These are phyloP conservation scores for Oryzias celebensis DNA, from an alignment of 2,113 vertebrate genomes.

Conservation along the genomic window DNA sequence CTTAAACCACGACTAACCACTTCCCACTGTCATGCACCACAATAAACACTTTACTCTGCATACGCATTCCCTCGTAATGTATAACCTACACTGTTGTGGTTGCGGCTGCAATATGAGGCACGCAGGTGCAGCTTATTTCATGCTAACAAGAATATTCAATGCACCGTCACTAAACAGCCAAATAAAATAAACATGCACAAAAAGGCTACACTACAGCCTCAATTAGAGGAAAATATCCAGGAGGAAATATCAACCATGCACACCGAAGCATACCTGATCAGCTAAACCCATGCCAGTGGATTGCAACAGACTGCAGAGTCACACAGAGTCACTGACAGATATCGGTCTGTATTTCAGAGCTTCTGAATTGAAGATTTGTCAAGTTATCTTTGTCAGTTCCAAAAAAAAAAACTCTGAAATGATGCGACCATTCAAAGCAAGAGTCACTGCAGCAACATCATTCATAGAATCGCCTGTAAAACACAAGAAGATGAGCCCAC, in stretches of 20 bases:
- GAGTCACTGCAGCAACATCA: slow-evolving; percentile 34
- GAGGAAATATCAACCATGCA: slow-evolving; percentile 57
- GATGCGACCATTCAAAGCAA: slow-evolving; percentile 39
- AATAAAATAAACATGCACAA: slow-evolving; percentile 60
- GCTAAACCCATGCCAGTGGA: slow-evolving; percentile 57
- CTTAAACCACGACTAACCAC: slow-evolving; percentile 1
- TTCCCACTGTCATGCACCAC: slow-evolving; percentile 49
- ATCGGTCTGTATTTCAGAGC: slow-evolving; percentile 62
- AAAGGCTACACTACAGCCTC: slow-evolving; percentile 13
- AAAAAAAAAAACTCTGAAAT: slow-evolving; percentile 67
- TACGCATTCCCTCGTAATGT: slow-evolving; percentile 12
- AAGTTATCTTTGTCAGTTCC: neutral
- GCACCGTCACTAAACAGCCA: slow-evolving; percentile 40
- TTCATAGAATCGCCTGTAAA: slow-evolving; percentile 47
- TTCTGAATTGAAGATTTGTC: slow-evolving; percentile 34
- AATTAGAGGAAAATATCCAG: neutral
- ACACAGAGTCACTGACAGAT: slow-evolving; percentile 24
- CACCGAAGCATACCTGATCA: slow-evolving; percentile 9
- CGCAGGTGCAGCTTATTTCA: slow-evolving; percentile 42
- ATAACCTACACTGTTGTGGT: slow-evolving; percentile 9
- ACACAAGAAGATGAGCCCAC: slow-evolving; percentile 34
- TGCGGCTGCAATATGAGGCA: slow-evolving; percentile 19
- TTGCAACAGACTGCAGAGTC: slow-evolving; percentile 25
- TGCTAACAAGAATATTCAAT: slow-evolving; percentile 37
- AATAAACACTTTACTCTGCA: slow-evolving; percentile 1